A percentile compares a stretch with the other conserved stretches of the same genome.
These are phyloP conservation scores for Phenacoccus solenopsis DNA, from an alignment of 1,140 invertebrate species.

Conservation along the genomic window DNA sequence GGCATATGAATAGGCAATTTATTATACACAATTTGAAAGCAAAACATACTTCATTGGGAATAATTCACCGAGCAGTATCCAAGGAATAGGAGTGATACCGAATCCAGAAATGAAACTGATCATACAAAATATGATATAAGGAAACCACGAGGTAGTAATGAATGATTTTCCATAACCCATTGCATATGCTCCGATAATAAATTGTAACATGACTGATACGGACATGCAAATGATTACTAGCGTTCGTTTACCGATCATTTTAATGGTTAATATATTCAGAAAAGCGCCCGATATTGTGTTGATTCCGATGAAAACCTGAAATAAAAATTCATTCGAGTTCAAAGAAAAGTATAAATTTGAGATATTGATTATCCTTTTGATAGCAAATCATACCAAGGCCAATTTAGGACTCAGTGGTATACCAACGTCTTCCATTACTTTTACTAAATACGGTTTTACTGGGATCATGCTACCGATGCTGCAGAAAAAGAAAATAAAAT, in stretches of 20 bases:
- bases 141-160: slow-evolving; percentile 6
- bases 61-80: slow-evolving; percentile 26
- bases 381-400: not conserved
- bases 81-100: slow-evolving; percentile 23
- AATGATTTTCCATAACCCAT: not conserved
- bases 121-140: slow-evolving; percentile 19
- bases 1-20: not conserved
- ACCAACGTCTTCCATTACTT: slow-evolving; percentile 12
- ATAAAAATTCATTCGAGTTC: not conserved
- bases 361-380: not conserved
- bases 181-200: slow-evolving; percentile 11
- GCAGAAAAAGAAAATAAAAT: slow-evolving; percentile 15
- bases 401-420: not conserved
- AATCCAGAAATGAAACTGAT: slow-evolving; percentile 22
- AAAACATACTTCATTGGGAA: slow-evolving; percentile 25
- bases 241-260: slow-evolving; percentile 16
- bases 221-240: not conserved
- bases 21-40: not conserved
- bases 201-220: not conserved
- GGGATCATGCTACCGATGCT: not conserved
- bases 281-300: not conserved
- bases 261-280: slow-evolving; percentile 12
- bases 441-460: not conserved
- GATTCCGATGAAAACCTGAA: not conserved
- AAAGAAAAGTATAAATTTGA: too few species aligned